Evolutionary conservation across 2,888 invertebrate species (phyloP), one percentile per base, ranked within the genome.

Genomic region (Nymphalis c-album): DNA sequence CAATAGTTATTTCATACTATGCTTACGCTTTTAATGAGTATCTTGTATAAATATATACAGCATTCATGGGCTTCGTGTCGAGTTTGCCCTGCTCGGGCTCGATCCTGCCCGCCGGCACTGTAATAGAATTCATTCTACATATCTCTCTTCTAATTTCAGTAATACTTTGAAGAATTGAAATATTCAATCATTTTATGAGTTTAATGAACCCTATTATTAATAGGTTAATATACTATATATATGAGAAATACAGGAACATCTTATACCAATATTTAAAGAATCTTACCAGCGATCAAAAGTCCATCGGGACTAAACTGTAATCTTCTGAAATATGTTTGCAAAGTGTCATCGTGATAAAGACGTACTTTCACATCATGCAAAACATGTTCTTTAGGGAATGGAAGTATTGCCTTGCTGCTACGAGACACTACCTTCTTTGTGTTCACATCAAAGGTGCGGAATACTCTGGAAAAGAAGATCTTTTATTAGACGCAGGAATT

Each of bases 231-330:
- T 40, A 31, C 26, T 31, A 6, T 31, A 0, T 31, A 0, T 31
- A 31, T 4, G 10, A 13, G 10, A 40, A 13, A 13, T 40, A 13
- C 13, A 40, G 40, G 13, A 40, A 5, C 26, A 13, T 4, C 2
- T 13, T 4, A 13, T n/a, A n/a, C n/a, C n/a, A 40, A 0, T 10
- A 40, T 10, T 40, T 50, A 10, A 50, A 20, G 2, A 18, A 50
- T 4, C 18, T 46, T 61, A 77, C 77, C 77, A 45, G 99, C 94
- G 26, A 99, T 86, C 59, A 99, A 87, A 79, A 96, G 93, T 0
- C 99, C 99, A 85, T 98, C 98, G 0, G 98, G 98, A 31, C 97
- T 96, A 82, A 98, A 99, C 58, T 95, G 94, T 35, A 99, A 86
- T 47, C 99, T 93, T 53, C 99, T 94, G 82, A 97, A 98, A 87